Evolutionary conservation across 2,113 vertebrate species (phyloP), one percentile per base, ranked within the genome.

Genomic region (Plecturocebus donacophilus): DNA sequence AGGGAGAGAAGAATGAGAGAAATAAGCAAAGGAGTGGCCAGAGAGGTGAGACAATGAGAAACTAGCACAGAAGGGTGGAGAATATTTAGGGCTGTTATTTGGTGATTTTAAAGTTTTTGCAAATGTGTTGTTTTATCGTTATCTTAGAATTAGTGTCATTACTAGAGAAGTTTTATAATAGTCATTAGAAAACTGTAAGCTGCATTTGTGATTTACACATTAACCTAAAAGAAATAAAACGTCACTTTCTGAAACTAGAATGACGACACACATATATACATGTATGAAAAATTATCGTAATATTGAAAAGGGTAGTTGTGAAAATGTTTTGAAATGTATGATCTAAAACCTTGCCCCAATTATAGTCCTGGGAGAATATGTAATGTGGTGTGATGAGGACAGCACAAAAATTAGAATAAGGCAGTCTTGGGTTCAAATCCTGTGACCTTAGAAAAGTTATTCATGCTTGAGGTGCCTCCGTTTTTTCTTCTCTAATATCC

Each of bases 141-240:
- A 30, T 58, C 40, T 84, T 68, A 17, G 19, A 49, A 32, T 79
- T 83, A 30, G 14, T 35, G 40, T 64, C 35, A 66, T 66, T 73
- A 13, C 27, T 42, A 32, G 42, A 64, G 49, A 84, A 38, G 11
- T 58, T 91, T 95, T 66, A 45, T 76, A 68, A 11, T 10, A 91
- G n/a, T 16, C 49, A 86, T 56, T 70, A 80, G 93, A 88, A 71
- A 73, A 56, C 20, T 73, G 12, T 58, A 82, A 70, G 64, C 66
- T 68, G 61, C 9, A 54, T 19, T 45, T 95, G 35, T 91, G 32
- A n/a, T 82, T 85, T 89, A 49, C 30, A n/a, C 5, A 19, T 10
- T 64, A 83, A 83, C 10, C 82, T 66, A 61, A 85, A 94, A 77
- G 64, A 90, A 82, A 93, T 14, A 82, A 91, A 93, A 88, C 7